Base-by-base conservation (phyloP, 2,113 vertebrate genomes). In the Tenrec ecaudatus region DNA sequence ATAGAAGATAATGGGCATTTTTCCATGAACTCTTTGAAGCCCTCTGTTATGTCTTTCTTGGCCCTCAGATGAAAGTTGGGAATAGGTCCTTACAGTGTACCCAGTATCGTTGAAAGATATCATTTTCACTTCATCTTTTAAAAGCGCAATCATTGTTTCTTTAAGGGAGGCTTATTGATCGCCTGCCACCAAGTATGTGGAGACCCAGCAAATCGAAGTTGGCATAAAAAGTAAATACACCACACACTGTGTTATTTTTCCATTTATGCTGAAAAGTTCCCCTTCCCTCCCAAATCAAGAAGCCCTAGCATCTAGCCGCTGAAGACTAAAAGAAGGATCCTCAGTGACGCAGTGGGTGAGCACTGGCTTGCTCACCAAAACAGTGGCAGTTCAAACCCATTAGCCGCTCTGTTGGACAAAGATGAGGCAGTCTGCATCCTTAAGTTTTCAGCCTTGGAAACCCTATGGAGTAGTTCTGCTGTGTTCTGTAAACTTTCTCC, bases 1-100 rank as follows among this genome's bases (percentile, higher is more conserved):
- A 62, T 62, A 62, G 22, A 19, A 62, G 60, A 62, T 62, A 62
- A 22, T 62, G 60, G 47, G 16, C 60, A 62, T 19, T 62, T 62
- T 62, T 62, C 60, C 60, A 62, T 23, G 22, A 62, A 62, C 60
- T 62, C 60, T 62, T 62, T 62, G 22, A 62, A 62, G 60, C 22
- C 60, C 3, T 23, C 60, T 62, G 14, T 3, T 19, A 2, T 85
- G 69, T 94, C 92, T 80, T 94, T 93, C 84, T 93, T 92, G 81
- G 66, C 40, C 47, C n/a, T 2, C 16, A 91, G 69, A 89, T 83
- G 40, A 91, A 92, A 92, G 75, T 5, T 76, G 36, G 43, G 17
- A 81, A 60, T 69, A 78, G 17, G 33, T 53, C n/a, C 82, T 86
- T 89, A 38, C 36, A 88, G 6, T 62, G 1, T 31, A 12, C 80